A percentile compares a stretch with the other conserved stretches of the same genome.
phyloP scores from a whole-genome alignment of 2,888 invertebrate genomes.

The Nipponacmea schrenckii region DNA sequence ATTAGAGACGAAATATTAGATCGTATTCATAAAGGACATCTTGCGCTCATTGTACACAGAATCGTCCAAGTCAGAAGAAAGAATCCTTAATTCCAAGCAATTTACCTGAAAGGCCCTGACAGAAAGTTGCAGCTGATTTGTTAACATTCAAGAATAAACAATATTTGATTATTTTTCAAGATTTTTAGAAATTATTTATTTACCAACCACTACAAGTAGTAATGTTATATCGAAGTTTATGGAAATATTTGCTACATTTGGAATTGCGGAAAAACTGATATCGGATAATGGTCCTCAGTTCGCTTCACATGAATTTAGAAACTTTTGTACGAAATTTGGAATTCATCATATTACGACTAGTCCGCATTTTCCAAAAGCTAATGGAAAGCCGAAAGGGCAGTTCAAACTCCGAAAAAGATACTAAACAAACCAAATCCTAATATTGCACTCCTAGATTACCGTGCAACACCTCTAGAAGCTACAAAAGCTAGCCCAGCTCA shows the following conservation, averaged over 20 bases:
- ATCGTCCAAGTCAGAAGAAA: no score
- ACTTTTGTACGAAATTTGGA: no score
- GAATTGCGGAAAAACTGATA: no score
- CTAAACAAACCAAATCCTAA: constrained; percentile 15
- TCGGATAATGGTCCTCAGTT: no score
- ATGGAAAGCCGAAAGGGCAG: constrained; percentile 18
- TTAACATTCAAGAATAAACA: no score
- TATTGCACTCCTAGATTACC: no score
- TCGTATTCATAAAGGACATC: constrained; percentile 10
- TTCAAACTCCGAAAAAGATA: constrained; percentile 20
- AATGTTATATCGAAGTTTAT: no score
- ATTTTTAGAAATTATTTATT: constrained; percentile 19
- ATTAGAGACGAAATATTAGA: constrained; percentile 5
- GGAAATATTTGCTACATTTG: no score
- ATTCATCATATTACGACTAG: no score
- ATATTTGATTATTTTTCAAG: constrained; percentile 24
- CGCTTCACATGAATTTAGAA: no score
- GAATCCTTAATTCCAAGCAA: constrained; percentile 20
- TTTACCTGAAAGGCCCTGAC: constrained; percentile 28
- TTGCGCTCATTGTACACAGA: not conserved
- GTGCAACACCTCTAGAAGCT: constrained; percentile 12
- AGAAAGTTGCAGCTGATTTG: constrained; percentile 21
- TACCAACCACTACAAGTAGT: no score
- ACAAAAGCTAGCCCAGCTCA: constrained; percentile 9
- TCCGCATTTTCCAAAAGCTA: constrained; percentile 22